A percentile compares a stretch with the other conserved stretches of the same genome.
Evolutionary conservation across 1,140 invertebrate genomes (phyloP).

Genomic region (Ceratitis capitata): DNA sequence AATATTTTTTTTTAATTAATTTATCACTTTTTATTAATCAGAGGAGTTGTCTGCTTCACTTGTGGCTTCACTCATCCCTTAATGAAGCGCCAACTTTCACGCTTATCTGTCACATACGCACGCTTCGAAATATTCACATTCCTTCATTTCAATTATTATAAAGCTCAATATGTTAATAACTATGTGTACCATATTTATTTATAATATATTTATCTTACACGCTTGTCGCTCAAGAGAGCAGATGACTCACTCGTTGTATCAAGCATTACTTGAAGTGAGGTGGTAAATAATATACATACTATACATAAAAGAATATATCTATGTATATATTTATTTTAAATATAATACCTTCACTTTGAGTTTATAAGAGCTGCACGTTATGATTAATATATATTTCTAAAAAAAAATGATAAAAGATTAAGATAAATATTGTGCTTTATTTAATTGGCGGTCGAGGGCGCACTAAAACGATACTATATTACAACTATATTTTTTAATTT

Average conservation of each 20-base stretch:
- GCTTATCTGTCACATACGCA: not conserved
- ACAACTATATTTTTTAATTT: too few relatives aligned
- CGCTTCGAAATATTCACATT: not conserved
- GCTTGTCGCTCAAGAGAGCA: not conserved
- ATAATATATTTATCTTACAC: conserved; percentile 11
- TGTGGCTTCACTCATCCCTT: not conserved
- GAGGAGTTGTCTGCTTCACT: not conserved
- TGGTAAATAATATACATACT: not conserved
- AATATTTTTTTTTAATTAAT: too few relatives aligned
- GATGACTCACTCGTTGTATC: not conserved
- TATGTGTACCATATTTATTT: not conserved
- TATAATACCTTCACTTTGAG: too few relatives aligned
- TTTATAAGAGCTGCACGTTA: not conserved
- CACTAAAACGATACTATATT: too few relatives aligned
- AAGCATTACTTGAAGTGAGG: not conserved
- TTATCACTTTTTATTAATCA: not conserved
- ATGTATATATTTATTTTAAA: too few relatives aligned
- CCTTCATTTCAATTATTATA: too few relatives aligned
- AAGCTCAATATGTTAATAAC: not conserved
- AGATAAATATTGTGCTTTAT: not conserved
- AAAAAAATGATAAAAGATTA: not conserved
- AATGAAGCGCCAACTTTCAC: not conserved
- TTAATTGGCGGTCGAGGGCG: not conserved
- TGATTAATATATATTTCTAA: not conserved
- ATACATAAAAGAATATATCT: not conserved